Base-by-base conservation (phyloP, 2,797 vertebrate genomes). In the Mycteria americana region DNA sequence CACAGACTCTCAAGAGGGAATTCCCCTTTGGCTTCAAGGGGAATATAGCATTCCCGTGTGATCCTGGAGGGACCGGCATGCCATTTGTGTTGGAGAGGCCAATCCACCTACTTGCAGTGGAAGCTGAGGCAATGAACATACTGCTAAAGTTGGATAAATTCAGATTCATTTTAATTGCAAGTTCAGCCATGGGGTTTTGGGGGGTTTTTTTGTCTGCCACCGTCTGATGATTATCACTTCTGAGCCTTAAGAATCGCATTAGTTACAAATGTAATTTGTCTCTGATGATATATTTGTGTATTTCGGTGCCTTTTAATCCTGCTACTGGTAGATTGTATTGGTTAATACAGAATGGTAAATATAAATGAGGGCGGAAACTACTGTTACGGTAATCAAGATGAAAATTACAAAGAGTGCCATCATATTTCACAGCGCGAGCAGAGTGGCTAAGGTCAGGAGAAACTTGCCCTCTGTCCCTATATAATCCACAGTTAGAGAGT, bases 261-360 rank as follows among this genome's bases (percentile, higher is more conserved):
- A 85, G 24, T 86, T 91, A 73, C 28, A 79, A 85, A 70, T 53
- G n/a, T 60, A 89, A 85, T 89, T 89, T 89, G 37, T 87, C 31
- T 89, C 35, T 89, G 76, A 85, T 80, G 54, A 93, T 63, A 80
- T 67, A 45, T 60, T 86, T 93, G 46, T 51, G 35, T 59, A 57
- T 87, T 94, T 87, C 54, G 82, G 16, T 70, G 48, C 7, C 73
- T 92, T 87, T 93, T 94, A 94, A 89, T 91, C 48, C 59, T 91
- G 51, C 87, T 94, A 79, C 25, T 16, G 25, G 51, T 53, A 91
- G 50, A 83, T 56, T 60, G 43, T 82, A 73, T 92, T 1, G 0
- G 33, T 46, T 92, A 78, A 92, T 59, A 59, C 7, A 78, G 51
- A 59, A 43, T 28, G 7, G 23, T 63, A 93, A 88, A 78, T 78